Conservation (phyloP, 2,113 vertebrate genomes). For the cattle (Bos taurus) region DNA sequence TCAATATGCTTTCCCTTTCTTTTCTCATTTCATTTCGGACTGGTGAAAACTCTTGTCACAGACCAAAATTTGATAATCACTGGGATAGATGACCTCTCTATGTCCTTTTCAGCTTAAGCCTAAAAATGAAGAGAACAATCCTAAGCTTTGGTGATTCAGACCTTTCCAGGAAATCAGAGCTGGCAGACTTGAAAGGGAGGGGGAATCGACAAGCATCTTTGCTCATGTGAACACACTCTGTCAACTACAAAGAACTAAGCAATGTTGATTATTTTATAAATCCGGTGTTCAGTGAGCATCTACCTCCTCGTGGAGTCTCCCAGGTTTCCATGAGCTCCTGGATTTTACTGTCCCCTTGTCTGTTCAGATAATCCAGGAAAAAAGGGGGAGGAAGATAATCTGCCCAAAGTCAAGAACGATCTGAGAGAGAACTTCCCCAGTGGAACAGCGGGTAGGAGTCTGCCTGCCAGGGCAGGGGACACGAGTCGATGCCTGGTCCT, state of each 20-base stretch:
- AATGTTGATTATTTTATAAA: neutral
- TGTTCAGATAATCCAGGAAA: neutral
- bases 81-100: neutral
- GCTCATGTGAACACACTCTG: neutral
- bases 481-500: neutral
- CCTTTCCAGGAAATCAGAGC: neutral
- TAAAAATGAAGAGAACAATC: neutral
- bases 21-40: neutral
- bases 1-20: neutral
- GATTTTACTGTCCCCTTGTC: neutral
- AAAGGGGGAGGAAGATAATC: neutral
- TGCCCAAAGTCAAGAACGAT: neutral
- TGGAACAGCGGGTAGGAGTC: neutral
- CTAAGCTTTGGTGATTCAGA: neutral
- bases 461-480: neutral
- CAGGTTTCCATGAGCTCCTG: neutral
- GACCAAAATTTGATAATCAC: neutral
- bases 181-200: neutral
- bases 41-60: neutral
- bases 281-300: neutral
- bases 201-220: neutral
- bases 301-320: neutral
- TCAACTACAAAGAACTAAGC: neutral
- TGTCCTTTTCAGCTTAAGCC: neutral
- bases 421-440: neutral